A percentile compares a stretch with the other conserved stretches of the same genome.
phyloP scores from a whole-genome alignment of 2,797 vertebrate genomes.

The Alouatta caraya region DNA sequence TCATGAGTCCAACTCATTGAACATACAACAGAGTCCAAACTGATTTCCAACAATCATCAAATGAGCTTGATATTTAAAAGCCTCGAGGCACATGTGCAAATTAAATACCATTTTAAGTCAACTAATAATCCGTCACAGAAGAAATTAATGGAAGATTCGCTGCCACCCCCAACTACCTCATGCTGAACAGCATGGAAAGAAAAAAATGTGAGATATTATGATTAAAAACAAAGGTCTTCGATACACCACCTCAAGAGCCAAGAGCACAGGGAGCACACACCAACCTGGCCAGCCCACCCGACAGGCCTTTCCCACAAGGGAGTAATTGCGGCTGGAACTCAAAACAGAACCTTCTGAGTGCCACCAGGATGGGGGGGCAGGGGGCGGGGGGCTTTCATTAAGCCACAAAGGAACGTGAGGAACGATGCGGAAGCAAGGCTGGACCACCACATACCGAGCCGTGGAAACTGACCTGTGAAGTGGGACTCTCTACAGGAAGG shows the following conservation, averaged over 20 bases:
- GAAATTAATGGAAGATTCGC: constrained; percentile 68
- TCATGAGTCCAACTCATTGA: not conserved
- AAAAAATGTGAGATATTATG: constrained; percentile 59
- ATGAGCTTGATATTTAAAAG: constrained; percentile 56
- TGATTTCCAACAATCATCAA: constrained; percentile 68
- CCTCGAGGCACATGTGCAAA: constrained; percentile 45
- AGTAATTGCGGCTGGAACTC: not conserved
- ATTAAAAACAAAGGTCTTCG: constrained; percentile 67
- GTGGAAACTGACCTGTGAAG: not conserved
- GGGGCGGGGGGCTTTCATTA: not conserved
- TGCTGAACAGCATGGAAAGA: not conserved
- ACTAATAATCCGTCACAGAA: constrained; percentile 59
- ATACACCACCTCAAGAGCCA: not conserved
- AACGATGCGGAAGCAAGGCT: not conserved
- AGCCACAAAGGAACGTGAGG: not conserved
- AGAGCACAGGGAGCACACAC: not conserved
- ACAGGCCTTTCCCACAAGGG: not conserved
- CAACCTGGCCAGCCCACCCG: not conserved
- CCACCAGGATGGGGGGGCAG: not conserved
- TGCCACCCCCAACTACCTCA: constrained; percentile 22
- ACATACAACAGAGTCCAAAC: constrained; percentile 24
- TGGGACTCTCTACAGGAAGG: not conserved
- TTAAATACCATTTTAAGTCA: constrained; percentile 65
- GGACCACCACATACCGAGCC: not conserved
- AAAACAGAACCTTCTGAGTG: not conserved